Base-by-base conservation (phyloP, 2,888 invertebrate genomes). In the Cacoxenus indagator region DNA sequence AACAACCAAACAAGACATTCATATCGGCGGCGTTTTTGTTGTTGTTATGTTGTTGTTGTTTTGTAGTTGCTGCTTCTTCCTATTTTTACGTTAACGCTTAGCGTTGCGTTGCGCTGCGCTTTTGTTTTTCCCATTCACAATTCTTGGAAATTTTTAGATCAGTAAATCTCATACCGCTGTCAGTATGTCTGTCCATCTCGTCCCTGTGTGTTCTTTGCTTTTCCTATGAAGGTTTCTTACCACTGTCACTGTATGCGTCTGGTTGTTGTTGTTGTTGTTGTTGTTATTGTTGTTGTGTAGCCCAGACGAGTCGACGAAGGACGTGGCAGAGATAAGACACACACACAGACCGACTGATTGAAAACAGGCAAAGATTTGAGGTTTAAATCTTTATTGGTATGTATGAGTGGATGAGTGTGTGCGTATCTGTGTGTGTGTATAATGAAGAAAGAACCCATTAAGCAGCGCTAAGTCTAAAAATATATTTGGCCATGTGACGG, bases 121-220 rank as follows among this genome's bases (percentile, higher is more conserved):
- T 80, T 83, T 81, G 83, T 83, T 82, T 37, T 80, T 78, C 76
- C 82, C 80, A 83, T 80, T 80, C 83, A 81, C 79, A 73, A 76
- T 82, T 82, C 82, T 72, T 59, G 80, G 82, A 82, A 82, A 80
- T 80, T 80, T 83, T 77, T 77, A 78, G 82, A 84, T 82, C 82
- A 79, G 75, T 83, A 81, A 82, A 82, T 84, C 80, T 83, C 71
- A 17, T 14, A 71, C 64, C 59, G 59, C 48, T 64, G 70, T 19
- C 61, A 66, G 64, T 31, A 22, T 54, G 22, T 48, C 9, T 11
- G 2, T 65, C 6, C 54, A 31, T 26, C 54, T 9, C 37, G 14
- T 4, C 14, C 14, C 46, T 62, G 2, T 19, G 17, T 70, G 62
- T 43, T 2, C 67, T 54, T 64, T 78, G 68, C 68, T 48, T 76